Evolutionary conservation across 2,888 invertebrate species (phyloP), one percentile per base, ranked within the genome.

Genomic region (Corbicula japonica): DNA sequence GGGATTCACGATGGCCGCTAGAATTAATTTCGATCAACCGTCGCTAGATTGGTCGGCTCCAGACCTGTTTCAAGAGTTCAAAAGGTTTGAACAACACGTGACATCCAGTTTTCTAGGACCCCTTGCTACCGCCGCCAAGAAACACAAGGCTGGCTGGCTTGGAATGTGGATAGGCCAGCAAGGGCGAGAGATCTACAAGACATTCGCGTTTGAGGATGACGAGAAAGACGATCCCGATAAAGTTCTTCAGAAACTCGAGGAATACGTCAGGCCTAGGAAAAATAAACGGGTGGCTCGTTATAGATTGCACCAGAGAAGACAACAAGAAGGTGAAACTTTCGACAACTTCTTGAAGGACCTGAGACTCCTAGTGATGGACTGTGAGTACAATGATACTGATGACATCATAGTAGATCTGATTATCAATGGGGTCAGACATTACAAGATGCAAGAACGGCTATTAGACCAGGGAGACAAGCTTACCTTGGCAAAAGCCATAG

Each of bases 121-220:
- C n/a, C 54, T 62, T 1, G 61, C 62, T 0, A 30, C 41, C 21
- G 23, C 75, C n/a, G 50, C 60, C 18, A 8, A 34, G 5, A 74
- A 66, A 62, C 58, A 68, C 46, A n/a, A 58, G 23, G 52, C 54
- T n/a, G 70, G 76, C n/a, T 70, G 76, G 70, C 48, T 76, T 23
- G 76, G 76, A 6, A 70, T 76, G 70, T 85, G 85, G 83, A 74
- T 81, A 21, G 76, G 76, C 26, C 61, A 78, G 58, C 76, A 81
- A 34, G 84, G 84, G 0, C 52, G 78, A 1, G 77, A 83, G 58
- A 54, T 84, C 0, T 84, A 81, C 71, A 78, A 84, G 74, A 81
- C 84, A 3, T 74, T 80, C 34, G 21, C 18, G 15, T 83, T 74
- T 62, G 77, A 26, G 4, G 74, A 63, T 1, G 78, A 34, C 5